Evolutionary conservation across 2,888 invertebrate species (phyloP).

Genomic region (Scrobipalpa costella): DNA sequence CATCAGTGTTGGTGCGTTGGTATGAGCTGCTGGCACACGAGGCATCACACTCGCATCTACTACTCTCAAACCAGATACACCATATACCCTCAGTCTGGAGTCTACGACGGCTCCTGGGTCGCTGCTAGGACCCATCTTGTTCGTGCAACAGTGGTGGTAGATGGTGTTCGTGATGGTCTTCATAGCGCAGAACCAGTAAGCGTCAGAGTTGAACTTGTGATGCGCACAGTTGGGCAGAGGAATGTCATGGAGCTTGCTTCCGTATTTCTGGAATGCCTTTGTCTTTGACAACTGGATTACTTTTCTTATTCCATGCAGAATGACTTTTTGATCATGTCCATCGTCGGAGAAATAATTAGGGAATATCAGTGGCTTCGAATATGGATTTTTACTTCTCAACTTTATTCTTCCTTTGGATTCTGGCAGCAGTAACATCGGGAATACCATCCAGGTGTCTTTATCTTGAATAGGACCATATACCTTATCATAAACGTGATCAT

Average conservation of each 20-base stretch:
- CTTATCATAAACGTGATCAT: constrained; percentile 68
- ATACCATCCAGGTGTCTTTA: constrained; percentile 76
- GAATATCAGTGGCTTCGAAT: constrained; percentile 83
- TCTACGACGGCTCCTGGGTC: constrained; percentile 79
- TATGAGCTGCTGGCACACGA: constrained; percentile 77
- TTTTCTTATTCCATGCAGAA: constrained; percentile 71
- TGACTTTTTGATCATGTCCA: constrained; percentile 78
- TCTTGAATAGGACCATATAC: constrained; percentile 64
- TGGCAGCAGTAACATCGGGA: constrained; percentile 83
- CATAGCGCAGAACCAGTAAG: constrained; percentile 86
- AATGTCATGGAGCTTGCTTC: constrained; percentile 75
- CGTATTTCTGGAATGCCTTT: constrained; percentile 73
- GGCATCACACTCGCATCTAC: constrained; percentile 83
- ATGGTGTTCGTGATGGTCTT: constrained; percentile 76
- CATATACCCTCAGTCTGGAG: constrained; percentile 72
- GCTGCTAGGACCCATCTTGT: constrained; percentile 74
- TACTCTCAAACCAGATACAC: constrained; percentile 74
- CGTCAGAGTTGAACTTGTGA: constrained; percentile 78
- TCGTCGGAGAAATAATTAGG: constrained; percentile 84
- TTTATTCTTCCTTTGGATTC: constrained; percentile 82
- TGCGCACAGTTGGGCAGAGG: constrained; percentile 80
- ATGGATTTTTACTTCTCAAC: constrained; percentile 83
- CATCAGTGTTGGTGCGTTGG: constrained; percentile 81
- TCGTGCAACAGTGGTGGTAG: constrained; percentile 80
- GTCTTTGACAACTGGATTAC: constrained; percentile 70